phyloP scores from a whole-genome alignment of 2,888 invertebrate species.

The Xanthostigma xanthostigma region DNA sequence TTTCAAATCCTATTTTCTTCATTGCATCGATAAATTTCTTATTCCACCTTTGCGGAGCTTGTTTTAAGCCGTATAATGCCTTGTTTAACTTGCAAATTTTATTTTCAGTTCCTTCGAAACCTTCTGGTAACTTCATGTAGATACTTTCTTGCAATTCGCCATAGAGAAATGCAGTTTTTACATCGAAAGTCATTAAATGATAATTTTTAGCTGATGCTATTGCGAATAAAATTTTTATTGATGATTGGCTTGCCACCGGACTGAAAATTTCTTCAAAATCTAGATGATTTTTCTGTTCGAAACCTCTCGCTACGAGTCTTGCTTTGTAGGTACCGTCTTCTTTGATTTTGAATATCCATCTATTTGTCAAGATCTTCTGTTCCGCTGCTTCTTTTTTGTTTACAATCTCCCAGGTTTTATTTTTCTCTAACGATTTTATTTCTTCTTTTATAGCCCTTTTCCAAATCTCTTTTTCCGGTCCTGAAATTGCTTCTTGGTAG shows the following conservation, averaged over 20 bases:
- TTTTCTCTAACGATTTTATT: neutral
- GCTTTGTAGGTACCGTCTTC: neutral
- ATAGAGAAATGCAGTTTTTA: neutral
- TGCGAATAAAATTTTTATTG: neutral
- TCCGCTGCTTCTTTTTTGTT: neutral
- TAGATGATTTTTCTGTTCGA: neutral
- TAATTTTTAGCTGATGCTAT: neutral
- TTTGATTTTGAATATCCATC: neutral
- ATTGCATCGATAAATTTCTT: neutral
- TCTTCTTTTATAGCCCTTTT: neutral
- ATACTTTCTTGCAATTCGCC: constrained; percentile 2
- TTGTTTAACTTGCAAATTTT: constrained; percentile 3
- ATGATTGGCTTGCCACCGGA: neutral
- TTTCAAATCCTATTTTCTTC: too few relatives aligned
- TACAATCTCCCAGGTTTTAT: neutral
- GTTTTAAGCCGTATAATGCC: constrained; percentile 5
- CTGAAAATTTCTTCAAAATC: neutral
- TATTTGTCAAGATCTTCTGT: neutral
- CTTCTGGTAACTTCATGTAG: constrained; percentile 6
- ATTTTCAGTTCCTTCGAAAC: neutral
- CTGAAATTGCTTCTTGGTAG: neutral
- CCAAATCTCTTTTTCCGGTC: neutral
- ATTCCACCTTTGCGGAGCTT: constrained; percentile 8
- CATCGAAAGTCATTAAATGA: neutral
- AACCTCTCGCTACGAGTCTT: neutral